phyloP scores from a whole-genome alignment of 1,140 invertebrate genomes.

The Thaumatotibia leucotreta region DNA sequence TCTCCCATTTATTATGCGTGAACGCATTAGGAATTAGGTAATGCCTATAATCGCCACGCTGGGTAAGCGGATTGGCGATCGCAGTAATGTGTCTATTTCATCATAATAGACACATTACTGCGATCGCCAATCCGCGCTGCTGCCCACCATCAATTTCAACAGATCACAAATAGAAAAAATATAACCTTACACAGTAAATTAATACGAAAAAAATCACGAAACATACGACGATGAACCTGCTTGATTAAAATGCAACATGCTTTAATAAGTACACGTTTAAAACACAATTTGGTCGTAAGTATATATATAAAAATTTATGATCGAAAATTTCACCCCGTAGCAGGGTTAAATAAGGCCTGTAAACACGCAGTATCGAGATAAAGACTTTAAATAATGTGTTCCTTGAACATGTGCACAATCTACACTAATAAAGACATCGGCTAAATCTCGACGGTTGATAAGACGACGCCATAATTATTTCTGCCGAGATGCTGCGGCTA shows the following conservation, averaged over 20 bases:
- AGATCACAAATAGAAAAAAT: not conserved
- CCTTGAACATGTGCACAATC: conserved; percentile 27
- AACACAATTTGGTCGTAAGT: conserved; percentile 15
- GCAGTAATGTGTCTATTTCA: too few species aligned
- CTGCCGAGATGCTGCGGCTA: not conserved
- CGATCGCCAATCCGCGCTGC: too few species aligned
- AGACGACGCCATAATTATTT: conserved; percentile 37
- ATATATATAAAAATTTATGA: conserved; percentile 21
- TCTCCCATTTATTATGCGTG: too few species aligned
- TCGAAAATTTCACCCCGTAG: conserved; percentile 12
- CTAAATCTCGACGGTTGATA: conserved; percentile 39
- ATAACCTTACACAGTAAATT: not conserved
- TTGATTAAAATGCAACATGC: conserved; percentile 23
- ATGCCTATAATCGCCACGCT: too few species aligned
- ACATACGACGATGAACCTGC: too few species aligned
- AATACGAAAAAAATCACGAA: not conserved
- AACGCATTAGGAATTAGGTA: too few species aligned
- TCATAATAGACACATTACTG: too few species aligned
- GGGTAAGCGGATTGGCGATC: too few species aligned
- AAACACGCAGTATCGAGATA: conserved; percentile 1
- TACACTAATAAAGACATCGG: conserved; percentile 42
- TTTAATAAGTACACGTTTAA: conserved; percentile 2
- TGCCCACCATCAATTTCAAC: too few species aligned
- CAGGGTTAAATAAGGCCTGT: conserved; percentile 2
- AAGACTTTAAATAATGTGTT: conserved; percentile 17